Evolutionary conservation across 2,888 invertebrate species (phyloP).

Genomic region (Pseudoips prasinana): DNA sequence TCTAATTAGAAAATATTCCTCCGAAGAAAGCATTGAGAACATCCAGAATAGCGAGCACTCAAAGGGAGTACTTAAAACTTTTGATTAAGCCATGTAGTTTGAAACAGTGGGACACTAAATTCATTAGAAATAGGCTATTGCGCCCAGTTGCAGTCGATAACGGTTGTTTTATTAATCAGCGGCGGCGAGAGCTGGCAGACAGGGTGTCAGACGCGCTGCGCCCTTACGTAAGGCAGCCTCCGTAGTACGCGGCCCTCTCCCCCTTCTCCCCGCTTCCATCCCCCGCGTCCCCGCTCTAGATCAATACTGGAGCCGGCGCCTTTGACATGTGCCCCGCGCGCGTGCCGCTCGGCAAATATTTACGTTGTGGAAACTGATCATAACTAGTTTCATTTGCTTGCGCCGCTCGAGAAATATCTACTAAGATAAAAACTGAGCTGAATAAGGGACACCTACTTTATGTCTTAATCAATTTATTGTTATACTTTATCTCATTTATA

Average conservation of each 20-base stretch:
- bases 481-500: too few relatives aligned
- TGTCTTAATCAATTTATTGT: constrained; percentile 22
- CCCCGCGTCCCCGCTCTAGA: constrained; percentile 54
- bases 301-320: constrained; percentile 79
- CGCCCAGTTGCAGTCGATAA: constrained; percentile 52
- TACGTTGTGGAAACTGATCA: constrained; percentile 78
- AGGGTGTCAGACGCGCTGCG: constrained; percentile 71
- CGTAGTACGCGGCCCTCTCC: constrained; percentile 56
- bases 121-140: too few relatives aligned
- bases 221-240: constrained; percentile 72
- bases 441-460: constrained; percentile 41
- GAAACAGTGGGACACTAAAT: too few relatives aligned
- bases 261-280: constrained; percentile 17
- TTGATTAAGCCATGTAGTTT: too few relatives aligned
- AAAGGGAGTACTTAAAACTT: too few relatives aligned
- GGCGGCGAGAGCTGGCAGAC: constrained; percentile 60
- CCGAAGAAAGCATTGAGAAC: too few relatives aligned
- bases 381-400: constrained; percentile 73
- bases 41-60: too few relatives aligned
- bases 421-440: constrained; percentile 43
- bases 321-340: constrained; percentile 78
- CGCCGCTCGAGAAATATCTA: constrained; percentile 25
- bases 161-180: constrained; percentile 74
- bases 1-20: too few relatives aligned
- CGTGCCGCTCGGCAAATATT: constrained; percentile 76